phyloP scores from a whole-genome alignment of 1,140 invertebrate genomes.

The Gryon sp. region DNA sequence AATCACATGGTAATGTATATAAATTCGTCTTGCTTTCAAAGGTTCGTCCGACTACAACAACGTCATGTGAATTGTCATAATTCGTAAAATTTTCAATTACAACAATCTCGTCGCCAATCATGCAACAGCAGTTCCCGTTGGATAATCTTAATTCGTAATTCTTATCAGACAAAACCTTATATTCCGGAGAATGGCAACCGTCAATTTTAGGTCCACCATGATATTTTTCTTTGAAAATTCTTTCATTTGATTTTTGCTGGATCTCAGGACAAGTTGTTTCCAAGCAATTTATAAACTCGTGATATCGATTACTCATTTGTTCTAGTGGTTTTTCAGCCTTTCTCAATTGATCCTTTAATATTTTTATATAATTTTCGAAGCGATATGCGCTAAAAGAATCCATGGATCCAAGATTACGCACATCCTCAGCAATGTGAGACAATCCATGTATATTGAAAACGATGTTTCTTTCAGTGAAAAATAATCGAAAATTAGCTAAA shows the following conservation, averaged over 20 bases:
- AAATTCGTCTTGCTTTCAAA: background rate
- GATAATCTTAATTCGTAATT: background rate
- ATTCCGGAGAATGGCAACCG: conserved; percentile 5
- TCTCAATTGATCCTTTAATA: background rate
- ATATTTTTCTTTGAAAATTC: background rate
- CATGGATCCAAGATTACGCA: background rate
- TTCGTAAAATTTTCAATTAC: conserved; percentile 10
- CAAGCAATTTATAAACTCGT: background rate
- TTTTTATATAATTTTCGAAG: conserved; percentile 16
- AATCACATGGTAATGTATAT: conserved; percentile 7
- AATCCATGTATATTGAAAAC: conserved; percentile 4
- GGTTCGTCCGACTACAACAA: conserved; percentile 6
- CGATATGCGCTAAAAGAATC: conserved; percentile 21
- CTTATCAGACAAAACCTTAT: background rate
- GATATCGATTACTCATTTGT: conserved; percentile 4
- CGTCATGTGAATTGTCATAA: background rate
- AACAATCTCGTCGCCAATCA: background rate
- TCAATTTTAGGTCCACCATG: background rate
- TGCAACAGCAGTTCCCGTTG: conserved; percentile 1
- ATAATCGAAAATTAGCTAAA: background rate
- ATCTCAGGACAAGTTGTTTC: too few relatives aligned
- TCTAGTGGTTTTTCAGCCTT: conserved; percentile 19
- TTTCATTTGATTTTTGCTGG: too few relatives aligned
- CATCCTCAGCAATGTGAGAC: conserved; percentile 7
- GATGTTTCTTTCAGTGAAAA: background rate